These are phyloP conservation scores for Poeciliopsis occidentalis DNA, from an alignment of 2,113 vertebrate genomes.

Conservation along the genomic window DNA sequence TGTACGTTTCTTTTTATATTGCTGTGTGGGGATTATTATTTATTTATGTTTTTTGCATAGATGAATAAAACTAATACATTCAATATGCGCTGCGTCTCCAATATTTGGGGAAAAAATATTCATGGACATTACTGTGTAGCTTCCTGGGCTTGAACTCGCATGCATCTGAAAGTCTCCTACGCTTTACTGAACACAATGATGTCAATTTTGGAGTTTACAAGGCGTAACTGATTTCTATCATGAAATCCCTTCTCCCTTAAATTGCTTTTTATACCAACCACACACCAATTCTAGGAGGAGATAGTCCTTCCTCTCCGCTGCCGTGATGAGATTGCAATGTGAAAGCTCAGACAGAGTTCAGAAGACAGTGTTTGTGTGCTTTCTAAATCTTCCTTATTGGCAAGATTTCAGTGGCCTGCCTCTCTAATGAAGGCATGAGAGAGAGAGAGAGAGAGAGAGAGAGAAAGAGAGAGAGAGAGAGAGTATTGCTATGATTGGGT, in stretches of 20 bases:
- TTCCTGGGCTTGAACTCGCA: neutral
- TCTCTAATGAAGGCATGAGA: neutral
- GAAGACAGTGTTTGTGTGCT: neutral
- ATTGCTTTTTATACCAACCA: neutral
- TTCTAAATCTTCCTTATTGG: neutral
- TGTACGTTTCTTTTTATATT: neutral
- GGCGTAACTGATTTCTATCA: neutral
- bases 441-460: no score
- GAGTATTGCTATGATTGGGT: neutral
- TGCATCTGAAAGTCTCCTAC: neutral
- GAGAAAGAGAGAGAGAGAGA: no score
- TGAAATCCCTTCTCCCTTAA: neutral
- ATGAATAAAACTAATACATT: neutral
- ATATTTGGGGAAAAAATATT: neutral
- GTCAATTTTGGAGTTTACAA: conserved; percentile 1
- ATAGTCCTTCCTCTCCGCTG: neutral
- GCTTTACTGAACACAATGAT: neutral
- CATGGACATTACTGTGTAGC: neutral
- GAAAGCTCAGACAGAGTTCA: neutral
- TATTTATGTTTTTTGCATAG: no score
- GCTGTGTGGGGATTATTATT: no score
- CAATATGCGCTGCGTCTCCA: neutral
- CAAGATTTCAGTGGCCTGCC: neutral
- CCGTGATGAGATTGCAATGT: neutral
- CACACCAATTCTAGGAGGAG: neutral